Conservation (phyloP, 2,888 invertebrate genomes). For the Schizotus pectinicornis region DNA sequence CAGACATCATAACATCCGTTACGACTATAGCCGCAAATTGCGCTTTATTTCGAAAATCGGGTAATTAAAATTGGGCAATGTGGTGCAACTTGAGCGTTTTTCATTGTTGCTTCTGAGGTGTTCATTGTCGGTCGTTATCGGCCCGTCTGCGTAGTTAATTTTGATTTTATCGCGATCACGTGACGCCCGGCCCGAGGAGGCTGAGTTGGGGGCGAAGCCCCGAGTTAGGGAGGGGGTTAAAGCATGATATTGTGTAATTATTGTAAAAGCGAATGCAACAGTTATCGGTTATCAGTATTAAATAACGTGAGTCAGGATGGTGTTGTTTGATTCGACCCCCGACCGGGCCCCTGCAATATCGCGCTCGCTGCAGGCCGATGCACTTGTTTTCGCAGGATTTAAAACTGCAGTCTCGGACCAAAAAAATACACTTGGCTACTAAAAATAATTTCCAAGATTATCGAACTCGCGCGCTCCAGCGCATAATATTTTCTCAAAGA, state of each 20-base stretch:
- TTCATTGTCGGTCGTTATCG: too few species aligned
- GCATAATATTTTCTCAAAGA: constrained; percentile 22
- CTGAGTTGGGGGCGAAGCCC: too few species aligned
- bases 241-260: constrained; percentile 18
- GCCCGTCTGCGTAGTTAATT: too few species aligned
- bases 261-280: constrained; percentile 27
- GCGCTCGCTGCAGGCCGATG: constrained; percentile 47
- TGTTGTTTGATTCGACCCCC: constrained; percentile 24
- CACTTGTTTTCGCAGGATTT: constrained; percentile 53
- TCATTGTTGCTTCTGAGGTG: too few species aligned
- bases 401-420: constrained; percentile 43
- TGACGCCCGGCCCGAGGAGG: too few species aligned
- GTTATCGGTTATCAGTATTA: constrained; percentile 39
- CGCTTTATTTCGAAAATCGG: constrained; percentile 12
- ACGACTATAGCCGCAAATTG: constrained; percentile 20
- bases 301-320: constrained; percentile 36
- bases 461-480: constrained; percentile 21
- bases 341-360: constrained; percentile 24
- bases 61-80: too few species aligned
- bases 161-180: too few species aligned
- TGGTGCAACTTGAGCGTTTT: too few species aligned
- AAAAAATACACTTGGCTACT: constrained; percentile 41
- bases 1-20: constrained; percentile 42
- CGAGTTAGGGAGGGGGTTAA: constrained; percentile 2
- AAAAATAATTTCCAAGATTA: constrained; percentile 47